Conservation (phyloP, 2,888 invertebrate species). For the Labia minor region DNA sequence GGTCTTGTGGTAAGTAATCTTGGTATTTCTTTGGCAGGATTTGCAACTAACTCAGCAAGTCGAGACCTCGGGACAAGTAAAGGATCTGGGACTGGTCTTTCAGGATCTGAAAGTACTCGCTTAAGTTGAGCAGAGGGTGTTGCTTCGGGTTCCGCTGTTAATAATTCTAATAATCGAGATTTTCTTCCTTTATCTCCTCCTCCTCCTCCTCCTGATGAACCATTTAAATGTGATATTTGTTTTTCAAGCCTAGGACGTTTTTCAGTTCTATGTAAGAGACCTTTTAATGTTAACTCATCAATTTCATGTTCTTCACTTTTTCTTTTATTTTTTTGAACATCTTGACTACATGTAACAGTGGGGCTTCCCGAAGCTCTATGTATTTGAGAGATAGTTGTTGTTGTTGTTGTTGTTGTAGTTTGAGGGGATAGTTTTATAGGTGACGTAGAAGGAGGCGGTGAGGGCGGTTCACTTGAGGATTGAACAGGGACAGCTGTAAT, state of each 20-base stretch:
- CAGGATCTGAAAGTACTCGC: slow-evolving; percentile 52
- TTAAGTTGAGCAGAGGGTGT: slow-evolving; percentile 45
- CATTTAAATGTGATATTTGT: background rate
- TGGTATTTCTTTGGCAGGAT: slow-evolving; percentile 67
- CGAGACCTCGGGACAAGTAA: slow-evolving; percentile 67
- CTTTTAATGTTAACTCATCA: background rate
- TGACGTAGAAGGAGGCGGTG: slow-evolving; percentile 34
- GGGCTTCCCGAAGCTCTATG: slow-evolving; percentile 56
- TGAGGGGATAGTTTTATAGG: slow-evolving; percentile 56
- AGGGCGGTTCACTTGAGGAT: slow-evolving; percentile 33
- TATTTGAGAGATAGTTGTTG: background rate
- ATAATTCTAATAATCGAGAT: slow-evolving; percentile 38
- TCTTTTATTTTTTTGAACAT: slow-evolving; percentile 21
- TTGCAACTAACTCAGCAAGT: slow-evolving; percentile 55
- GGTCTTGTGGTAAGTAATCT: slow-evolving; percentile 58
- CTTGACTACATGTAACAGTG: slow-evolving; percentile 51
- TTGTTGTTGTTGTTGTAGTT: background rate
- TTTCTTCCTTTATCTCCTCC: slow-evolving; percentile 29
- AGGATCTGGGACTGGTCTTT: slow-evolving; percentile 68
- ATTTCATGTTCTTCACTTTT: slow-evolving; percentile 18
- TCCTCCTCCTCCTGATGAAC: background rate
- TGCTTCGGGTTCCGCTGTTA: slow-evolving; percentile 36
- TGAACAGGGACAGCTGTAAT: slow-evolving; percentile 31
- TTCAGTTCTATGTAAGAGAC: background rate
- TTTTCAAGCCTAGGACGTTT: background rate